Base-by-base conservation (phyloP, 2,888 invertebrate genomes). In the Synanthedon vespiformis region DNA sequence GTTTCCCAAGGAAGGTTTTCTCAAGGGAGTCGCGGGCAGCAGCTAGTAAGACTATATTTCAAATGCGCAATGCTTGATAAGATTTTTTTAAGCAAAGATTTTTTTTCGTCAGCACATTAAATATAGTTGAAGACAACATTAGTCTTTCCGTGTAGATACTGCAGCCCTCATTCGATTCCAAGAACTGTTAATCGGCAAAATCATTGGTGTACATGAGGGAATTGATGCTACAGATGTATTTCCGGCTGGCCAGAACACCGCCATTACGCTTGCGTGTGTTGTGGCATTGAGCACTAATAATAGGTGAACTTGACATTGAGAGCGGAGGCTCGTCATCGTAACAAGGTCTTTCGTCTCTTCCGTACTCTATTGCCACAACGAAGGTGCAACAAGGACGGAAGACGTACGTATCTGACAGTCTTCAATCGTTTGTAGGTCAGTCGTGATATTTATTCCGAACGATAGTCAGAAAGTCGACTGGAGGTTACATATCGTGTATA, bases 291-390 rank as follows among this genome's bases (percentile, higher is more conserved):
- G 70, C 73, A 80, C 86, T 85, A 86, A 85, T 85, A 86, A 84
- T 85, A 86, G 82, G 79, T 86, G 87, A 87, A 87, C 87, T 87
- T 87, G 87, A 87, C 87, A 86, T 87, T 86, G 87, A 85, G 81
- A 77, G 65, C 74, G 79, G 81, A 84, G 85, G 82, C 84, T 87
- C 86, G 86, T 87, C 86, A 85, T 80, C 80, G 75, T 70, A 77
- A 74, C 77, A 69, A 75, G 74, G 71, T 70, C 67, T 62, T 69
- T 74, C 70, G 64, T 84, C 85, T 80, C 84, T 70, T 63, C 71
- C 77, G 65, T 77, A 67, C 81, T 53, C 57, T 55, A 50, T 61
- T 56, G 53, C 62, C 56, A 54, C 57, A 55, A 54, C 58, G 52
- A 58, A 69, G 60, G 82, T 68, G 64, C 61, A 74, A 87, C 68